These are phyloP conservation scores for Drosophila lacicola DNA, from an alignment of 2,888 invertebrate genomes.

Conservation along the genomic window DNA sequence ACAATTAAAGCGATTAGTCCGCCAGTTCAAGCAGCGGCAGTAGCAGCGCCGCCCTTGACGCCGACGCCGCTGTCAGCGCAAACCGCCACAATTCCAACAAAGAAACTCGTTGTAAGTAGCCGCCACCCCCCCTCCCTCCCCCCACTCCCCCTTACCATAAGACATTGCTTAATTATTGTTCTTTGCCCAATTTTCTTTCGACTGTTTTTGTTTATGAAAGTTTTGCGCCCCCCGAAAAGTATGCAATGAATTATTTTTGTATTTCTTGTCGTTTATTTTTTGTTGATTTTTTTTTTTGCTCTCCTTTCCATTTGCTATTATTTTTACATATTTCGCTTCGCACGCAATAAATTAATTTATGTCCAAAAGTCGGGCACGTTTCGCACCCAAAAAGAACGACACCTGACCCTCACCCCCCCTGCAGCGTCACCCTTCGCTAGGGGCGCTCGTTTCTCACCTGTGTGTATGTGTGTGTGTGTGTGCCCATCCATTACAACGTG, in stretches of 20 bases:
- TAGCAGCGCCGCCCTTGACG: slow-evolving; percentile 81
- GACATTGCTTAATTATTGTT: slow-evolving; percentile 74
- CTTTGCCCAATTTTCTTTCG: background rate
- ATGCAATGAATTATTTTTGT: slow-evolving; percentile 76
- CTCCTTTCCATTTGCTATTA: slow-evolving; percentile 31
- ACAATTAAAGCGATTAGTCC: slow-evolving; percentile 85
- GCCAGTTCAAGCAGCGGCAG: slow-evolving; percentile 79
- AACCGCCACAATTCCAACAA: slow-evolving; percentile 84
- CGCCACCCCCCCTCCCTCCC: background rate
- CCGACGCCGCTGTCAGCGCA: slow-evolving; percentile 76
- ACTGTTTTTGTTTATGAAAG: slow-evolving; percentile 60
- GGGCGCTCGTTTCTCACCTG: slow-evolving; percentile 77
- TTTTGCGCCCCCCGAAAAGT: slow-evolving; percentile 59
- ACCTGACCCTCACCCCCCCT: slow-evolving; percentile 20
- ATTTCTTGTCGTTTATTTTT: slow-evolving; percentile 17
- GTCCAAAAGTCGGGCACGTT: slow-evolving; percentile 75
- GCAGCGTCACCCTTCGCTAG: background rate
- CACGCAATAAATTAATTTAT: slow-evolving; percentile 83
- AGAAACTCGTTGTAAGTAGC: slow-evolving; percentile 85
- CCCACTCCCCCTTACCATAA: slow-evolving; percentile 7
- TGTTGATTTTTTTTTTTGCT: slow-evolving; percentile 16
- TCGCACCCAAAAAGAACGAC: slow-evolving; percentile 48
- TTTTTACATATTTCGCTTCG: slow-evolving; percentile 68
- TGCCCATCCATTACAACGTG: slow-evolving; percentile 72
- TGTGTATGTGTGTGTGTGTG: background rate